Conservation (phyloP, 1,140 invertebrate species). For the Nylanderia fulva region DNA sequence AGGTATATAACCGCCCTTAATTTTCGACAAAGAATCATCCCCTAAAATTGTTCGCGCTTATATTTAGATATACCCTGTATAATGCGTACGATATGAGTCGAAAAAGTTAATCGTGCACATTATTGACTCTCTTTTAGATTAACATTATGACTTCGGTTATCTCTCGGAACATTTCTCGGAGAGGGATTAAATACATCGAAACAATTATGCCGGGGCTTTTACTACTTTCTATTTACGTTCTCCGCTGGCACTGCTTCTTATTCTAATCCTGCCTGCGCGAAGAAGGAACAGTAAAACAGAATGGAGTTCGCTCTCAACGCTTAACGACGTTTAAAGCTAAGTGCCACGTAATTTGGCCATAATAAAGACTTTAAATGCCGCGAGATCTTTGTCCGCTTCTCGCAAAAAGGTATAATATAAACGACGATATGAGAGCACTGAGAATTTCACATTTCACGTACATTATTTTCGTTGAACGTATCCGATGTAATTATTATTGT, state of each 20-base stretch:
- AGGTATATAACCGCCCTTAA: too few relatives aligned
- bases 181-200: neutral
- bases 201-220: constrained; percentile 3
- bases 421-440: constrained; percentile 11
- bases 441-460: constrained; percentile 14
- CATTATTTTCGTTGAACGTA: neutral
- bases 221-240: constrained; percentile 24
- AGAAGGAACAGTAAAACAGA: constrained; percentile 38
- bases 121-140: constrained; percentile 3
- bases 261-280: neutral
- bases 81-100: too few relatives aligned
- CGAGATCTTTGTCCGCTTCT: constrained; percentile 50
- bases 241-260: neutral
- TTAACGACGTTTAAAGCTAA: constrained; percentile 60
- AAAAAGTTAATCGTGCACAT: neutral
- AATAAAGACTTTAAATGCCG: constrained; percentile 48
- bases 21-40: too few relatives aligned
- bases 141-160: neutral
- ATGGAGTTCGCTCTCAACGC: constrained; percentile 30
- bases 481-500: neutral
- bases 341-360: constrained; percentile 55
- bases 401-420: constrained; percentile 35
- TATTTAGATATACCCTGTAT: too few relatives aligned
- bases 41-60: too few relatives aligned
- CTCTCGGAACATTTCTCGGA: neutral